Conservation (phyloP, 2,113 vertebrate genomes). For the Toxostoma redivivum region DNA sequence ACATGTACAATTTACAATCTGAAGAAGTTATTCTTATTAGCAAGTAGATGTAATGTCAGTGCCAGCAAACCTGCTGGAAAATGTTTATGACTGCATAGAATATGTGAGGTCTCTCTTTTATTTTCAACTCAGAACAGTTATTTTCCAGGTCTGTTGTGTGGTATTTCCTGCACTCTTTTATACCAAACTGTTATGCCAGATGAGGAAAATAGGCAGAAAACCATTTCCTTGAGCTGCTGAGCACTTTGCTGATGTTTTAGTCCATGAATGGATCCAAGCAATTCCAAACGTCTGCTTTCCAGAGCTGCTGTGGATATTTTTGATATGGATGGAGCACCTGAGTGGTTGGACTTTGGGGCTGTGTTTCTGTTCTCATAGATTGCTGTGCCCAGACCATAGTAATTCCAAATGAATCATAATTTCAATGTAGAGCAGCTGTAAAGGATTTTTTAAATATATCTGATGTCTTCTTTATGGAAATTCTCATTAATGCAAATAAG, state of each 20-base stretch:
- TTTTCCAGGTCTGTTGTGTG: neutral
- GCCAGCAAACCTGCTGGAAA: conserved; percentile 19
- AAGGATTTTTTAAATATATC: conserved; percentile 19
- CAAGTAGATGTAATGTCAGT: neutral
- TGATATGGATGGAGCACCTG: neutral
- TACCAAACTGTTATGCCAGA: neutral
- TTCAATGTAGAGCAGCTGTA: conserved; percentile 27
- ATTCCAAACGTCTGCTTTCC: neutral
- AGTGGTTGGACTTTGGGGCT: neutral
- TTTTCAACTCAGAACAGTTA: neutral
- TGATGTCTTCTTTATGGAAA: conserved; percentile 53
- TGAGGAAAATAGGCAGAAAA: neutral
- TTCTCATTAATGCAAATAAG: conserved; percentile 59
- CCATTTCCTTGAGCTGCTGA: neutral
- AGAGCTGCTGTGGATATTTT: neutral
- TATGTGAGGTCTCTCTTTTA: neutral
- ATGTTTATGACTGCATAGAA: neutral
- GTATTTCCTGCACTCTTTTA: neutral
- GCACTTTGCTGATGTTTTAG: neutral
- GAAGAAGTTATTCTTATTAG: conserved; percentile 20
- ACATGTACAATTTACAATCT: neutral
- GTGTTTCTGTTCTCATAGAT: neutral
- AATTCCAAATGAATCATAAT: conserved; percentile 16
- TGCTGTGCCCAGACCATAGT: neutral
- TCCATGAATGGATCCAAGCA: neutral